phyloP scores from a whole-genome alignment of 1,140 invertebrate species.

The Pogonus chalceus region DNA sequence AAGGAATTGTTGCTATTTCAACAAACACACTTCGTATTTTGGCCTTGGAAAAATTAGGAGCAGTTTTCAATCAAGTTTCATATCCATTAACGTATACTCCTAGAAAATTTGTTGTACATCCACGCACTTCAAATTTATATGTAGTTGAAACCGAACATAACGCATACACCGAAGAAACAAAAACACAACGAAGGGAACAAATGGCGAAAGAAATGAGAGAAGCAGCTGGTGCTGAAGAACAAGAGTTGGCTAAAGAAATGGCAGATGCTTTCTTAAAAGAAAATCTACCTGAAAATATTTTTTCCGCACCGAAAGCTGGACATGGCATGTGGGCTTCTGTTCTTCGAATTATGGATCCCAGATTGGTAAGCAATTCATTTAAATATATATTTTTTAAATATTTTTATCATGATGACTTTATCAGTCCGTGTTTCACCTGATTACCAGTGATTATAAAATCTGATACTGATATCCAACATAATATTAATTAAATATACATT shows the following conservation, averaged over 20 bases:
- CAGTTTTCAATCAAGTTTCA: conserved; percentile 94
- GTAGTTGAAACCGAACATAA: conserved; percentile 98
- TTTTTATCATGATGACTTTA: background rate
- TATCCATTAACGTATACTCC: conserved; percentile 93
- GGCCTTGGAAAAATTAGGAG: conserved; percentile 95
- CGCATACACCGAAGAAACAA: conserved; percentile 95
- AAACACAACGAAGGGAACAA: conserved; percentile 77
- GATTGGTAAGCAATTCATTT: conserved; percentile 35
- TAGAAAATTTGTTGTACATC: conserved; percentile 88
- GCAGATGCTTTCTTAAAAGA: conserved; percentile 93
- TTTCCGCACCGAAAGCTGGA: conserved; percentile 94
- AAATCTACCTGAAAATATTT: conserved; percentile 84
- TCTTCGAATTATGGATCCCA: conserved; percentile 84
- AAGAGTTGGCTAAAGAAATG: conserved; percentile 91
- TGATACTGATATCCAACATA: background rate
- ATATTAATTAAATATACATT: too few species aligned
- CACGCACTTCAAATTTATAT: conserved; percentile 83
- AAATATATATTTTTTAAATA: too few species aligned
- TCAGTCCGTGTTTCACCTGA: conserved; percentile 5
- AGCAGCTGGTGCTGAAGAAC: conserved; percentile 88
- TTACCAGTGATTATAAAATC: conserved; percentile 2
- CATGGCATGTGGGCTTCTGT: conserved; percentile 95
- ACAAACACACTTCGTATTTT: conserved; percentile 95
- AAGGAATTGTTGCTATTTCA: conserved; percentile 98
- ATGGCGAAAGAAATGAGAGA: conserved; percentile 93